Evolutionary conservation across 2,888 invertebrate genomes (phyloP), one percentile per base, ranked within the genome.

Genomic region (Stratiomys singularior): DNA sequence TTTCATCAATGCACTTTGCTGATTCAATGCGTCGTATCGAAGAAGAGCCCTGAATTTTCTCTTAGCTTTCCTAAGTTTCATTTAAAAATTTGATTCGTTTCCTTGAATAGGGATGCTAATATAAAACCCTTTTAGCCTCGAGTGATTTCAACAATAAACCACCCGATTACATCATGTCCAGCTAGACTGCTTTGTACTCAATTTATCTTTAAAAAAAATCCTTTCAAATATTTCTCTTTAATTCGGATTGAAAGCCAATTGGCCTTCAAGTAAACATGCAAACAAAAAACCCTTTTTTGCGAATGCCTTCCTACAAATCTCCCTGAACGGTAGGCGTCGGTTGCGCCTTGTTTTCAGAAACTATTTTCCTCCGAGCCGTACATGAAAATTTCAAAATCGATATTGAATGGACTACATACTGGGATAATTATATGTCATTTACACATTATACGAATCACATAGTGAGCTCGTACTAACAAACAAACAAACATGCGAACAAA

Each of bases 381-480:
- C 52, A 52, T 4, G 18, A 52, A n/a, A 52, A 52, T 52, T 52
- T 52, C 52, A 52, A 52, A 37, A 52, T 52, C 28, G 5, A 28
- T 37, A 21, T 71, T 23, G 25, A 23, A 71, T 47, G 23, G 71
- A 71, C 23, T 25, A 56, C 78, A 71, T 77, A 63, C 78, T 66
- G 78, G 52, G 78, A 47, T 77, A 78, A 78, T 78, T 76, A 78
- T 71, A 78, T 66, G 44, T 58, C 52, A 46, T 63, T n/a, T 25
- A 25, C 47, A 27, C 52, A 52, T 52, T 52, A 52, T 37, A 37
- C 5, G 71, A 71, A 47, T 71, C 71, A 71, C 11, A 37, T 27
- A n/a, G 15, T 47, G 71, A 11, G 11, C 4, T 3, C 7, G 30
- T 64, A 56, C 58, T 5, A 37, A 37, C 37, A 37, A 37, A 60